Conservation (phyloP, 2,888 invertebrate species). For the Microctonus hyperodae region DNA sequence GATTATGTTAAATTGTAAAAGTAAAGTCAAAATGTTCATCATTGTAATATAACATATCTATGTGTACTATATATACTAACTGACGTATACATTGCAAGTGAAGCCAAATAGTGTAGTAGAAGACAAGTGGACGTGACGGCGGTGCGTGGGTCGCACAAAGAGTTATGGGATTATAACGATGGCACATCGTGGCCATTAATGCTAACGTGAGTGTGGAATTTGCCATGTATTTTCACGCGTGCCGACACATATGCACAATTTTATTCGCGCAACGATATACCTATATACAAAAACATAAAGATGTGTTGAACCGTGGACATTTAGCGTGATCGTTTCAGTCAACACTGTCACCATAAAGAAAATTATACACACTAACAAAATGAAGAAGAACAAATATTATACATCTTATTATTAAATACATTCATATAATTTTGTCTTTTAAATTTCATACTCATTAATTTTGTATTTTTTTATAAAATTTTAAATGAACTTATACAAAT, state of each 20-base stretch:
- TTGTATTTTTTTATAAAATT: too few relatives aligned
- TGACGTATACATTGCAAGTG: not conserved
- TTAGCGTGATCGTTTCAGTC: not conserved
- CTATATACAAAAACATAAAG: not conserved
- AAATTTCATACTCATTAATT: too few relatives aligned
- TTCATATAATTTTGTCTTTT: too few relatives aligned
- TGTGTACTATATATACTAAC: not conserved
- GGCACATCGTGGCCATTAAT: slow-evolving; percentile 31
- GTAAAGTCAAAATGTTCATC: not conserved
- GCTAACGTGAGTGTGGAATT: slow-evolving; percentile 16
- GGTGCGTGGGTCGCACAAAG: slow-evolving; percentile 28
- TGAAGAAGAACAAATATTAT: too few relatives aligned
- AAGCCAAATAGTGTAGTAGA: slow-evolving; percentile 22
- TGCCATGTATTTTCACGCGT: slow-evolving; percentile 17
- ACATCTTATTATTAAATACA: too few relatives aligned
- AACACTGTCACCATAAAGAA: not conserved
- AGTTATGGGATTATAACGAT: slow-evolving; percentile 36
- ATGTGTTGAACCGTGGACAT: not conserved
- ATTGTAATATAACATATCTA: not conserved
- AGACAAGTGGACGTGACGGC: slow-evolving; percentile 29
- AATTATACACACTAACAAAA: too few relatives aligned
- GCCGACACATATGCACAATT: not conserved
- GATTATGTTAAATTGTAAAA: not conserved
- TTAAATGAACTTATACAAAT: too few relatives aligned
- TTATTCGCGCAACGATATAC: not conserved